phyloP scores from a whole-genome alignment of 2,888 invertebrate species.

The Myopa tessellatipennis region DNA sequence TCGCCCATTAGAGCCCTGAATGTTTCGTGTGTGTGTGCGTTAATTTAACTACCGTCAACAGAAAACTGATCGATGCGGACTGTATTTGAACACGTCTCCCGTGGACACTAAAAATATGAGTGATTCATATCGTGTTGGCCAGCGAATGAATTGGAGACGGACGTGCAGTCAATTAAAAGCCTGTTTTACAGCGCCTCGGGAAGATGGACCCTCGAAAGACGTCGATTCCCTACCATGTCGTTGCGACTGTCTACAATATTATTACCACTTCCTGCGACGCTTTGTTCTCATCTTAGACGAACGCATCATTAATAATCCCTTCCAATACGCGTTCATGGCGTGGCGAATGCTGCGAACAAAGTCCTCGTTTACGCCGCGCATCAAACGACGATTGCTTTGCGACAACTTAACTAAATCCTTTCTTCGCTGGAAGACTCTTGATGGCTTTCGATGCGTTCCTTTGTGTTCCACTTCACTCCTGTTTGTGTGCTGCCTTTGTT shows the following conservation, averaged over 20 bases:
- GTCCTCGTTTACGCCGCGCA: conserved; percentile 22
- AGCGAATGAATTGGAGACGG: not conserved
- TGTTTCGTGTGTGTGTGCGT: conserved; percentile 8
- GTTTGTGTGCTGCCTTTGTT: conserved; percentile 13
- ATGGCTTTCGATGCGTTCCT: not conserved
- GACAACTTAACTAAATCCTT: conserved; percentile 34
- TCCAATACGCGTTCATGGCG: conserved; percentile 6
- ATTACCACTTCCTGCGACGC: not conserved
- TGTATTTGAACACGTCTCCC: conserved; percentile 2
- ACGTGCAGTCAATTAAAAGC: not conserved
- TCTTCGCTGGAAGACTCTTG: not conserved
- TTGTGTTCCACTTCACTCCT: conserved; percentile 34
- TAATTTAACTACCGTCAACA: conserved; percentile 3
- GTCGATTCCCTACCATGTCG: not conserved
- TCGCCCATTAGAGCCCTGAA: not conserved
- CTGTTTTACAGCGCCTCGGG: not conserved
- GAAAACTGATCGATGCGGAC: not conserved
- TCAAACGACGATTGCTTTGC: conserved; percentile 27
- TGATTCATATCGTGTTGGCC: conserved; percentile 11
- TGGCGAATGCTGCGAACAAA: not conserved
- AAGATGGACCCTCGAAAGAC: not conserved
- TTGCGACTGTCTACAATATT: not conserved
- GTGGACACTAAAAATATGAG: conserved; percentile 10
- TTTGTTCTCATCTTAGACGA: not conserved
- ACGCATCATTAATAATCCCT: conserved; percentile 30